A percentile compares a stretch with the other conserved stretches of the same genome.
phyloP scores from a whole-genome alignment of 2,797 vertebrate species.

The Pseudochirops corinnae region DNA sequence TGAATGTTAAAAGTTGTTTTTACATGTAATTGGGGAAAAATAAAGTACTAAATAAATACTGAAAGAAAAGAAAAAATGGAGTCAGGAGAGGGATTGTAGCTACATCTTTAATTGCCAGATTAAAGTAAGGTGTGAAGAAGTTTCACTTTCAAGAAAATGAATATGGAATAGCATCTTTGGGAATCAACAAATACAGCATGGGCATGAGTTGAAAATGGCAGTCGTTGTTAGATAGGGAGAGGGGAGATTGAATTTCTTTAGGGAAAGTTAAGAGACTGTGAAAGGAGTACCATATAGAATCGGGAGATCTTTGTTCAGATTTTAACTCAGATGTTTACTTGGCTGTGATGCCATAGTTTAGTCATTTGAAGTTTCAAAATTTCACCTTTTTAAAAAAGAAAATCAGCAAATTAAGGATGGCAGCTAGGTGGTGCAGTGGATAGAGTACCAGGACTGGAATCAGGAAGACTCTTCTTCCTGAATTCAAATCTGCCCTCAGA shows the following conservation, averaged over 20 bases:
- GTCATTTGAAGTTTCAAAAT: neutral
- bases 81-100: neutral
- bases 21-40: no score
- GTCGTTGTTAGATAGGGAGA: neutral
- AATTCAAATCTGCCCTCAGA: no score
- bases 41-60: no score
- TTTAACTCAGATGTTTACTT: neutral
- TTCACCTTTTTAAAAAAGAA: neutral
- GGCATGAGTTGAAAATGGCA: neutral
- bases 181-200: neutral
- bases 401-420: neutral
- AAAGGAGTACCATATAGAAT: neutral
- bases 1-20: no score
- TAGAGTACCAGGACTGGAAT: no score
- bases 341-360: neutral
- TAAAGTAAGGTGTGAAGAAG: no score
- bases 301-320: neutral
- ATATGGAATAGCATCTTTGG: neutral
- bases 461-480: no score
- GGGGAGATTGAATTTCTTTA: neutral
- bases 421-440: no score
- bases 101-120: neutral
- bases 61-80: no score
- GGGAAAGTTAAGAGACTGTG: neutral
- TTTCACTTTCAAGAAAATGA: no score